Evolutionary conservation across 2,888 invertebrate genomes (phyloP), one percentile per base, ranked within the genome.

Genomic region (Dichetophora obliterata): DNA sequence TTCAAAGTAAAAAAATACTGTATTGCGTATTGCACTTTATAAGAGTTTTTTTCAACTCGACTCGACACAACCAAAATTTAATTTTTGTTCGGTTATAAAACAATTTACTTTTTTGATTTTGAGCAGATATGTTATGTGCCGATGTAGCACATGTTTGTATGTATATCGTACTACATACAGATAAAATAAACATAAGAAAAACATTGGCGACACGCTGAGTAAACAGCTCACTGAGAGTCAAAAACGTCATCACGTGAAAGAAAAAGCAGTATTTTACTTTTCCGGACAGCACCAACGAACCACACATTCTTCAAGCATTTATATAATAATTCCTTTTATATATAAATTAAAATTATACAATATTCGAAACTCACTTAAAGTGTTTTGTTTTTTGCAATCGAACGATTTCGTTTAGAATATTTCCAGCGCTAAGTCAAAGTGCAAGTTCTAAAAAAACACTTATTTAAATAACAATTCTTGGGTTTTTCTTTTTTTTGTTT

Each of bases 171-270:
- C 11, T 11, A 43, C 43, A 14, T 27, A 19, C 3, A 54, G 9
- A 57, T 22, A 19, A 59, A 4, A 27, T 19, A 11, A 14, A 14
- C 24, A 24, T 14, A 59, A 59, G 57, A 59, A 59, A 8, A 59
- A 59, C 24, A 27, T 22, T 9, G 24, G 27, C 11, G 27, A 27
- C 43, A 37, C 43, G 66, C 22, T 66, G 43, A 31, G 34, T 43
- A 66, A 37, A 22, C 22, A 37, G 22, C 43, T 43, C 24, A 24
- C 11, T 19, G 19, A 31, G 61, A 24, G 65, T 65, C 65, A 37
- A 65, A 65, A 37, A 65, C 65, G 65, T 65, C 66, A 66, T 66
- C 66, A 37, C 37, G n/a, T 65, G 16, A 34, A 66, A 59, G 59
- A 59, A 14, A 65, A 37, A 16, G 22, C n/a, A 37, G 22, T 5